phyloP scores from a whole-genome alignment of 1,140 invertebrate species.

The Limonius californicus region DNA sequence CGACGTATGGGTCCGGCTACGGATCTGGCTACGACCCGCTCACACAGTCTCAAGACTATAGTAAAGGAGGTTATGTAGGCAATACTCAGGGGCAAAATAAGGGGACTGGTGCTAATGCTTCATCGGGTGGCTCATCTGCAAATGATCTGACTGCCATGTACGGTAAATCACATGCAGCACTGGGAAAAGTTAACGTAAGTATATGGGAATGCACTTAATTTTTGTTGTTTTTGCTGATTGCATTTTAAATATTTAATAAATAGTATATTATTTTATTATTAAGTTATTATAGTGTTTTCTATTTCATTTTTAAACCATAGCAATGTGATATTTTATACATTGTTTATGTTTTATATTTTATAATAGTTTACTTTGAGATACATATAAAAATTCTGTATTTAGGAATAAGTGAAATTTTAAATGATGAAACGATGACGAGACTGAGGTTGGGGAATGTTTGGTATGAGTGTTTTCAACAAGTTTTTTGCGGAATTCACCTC shows the following conservation, averaged over 20 bases:
- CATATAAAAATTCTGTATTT: no score
- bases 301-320: not conserved
- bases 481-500: not conserved
- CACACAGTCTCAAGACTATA: constrained; percentile 57
- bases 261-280: not conserved
- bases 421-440: constrained; percentile 23
- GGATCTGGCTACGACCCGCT: constrained; percentile 64
- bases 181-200: constrained; percentile 71
- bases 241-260: no score
- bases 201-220: not conserved
- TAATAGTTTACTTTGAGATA: no score
- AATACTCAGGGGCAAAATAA: constrained; percentile 53
- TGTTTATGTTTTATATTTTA: not conserved
- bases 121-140: constrained; percentile 55
- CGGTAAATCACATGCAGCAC: constrained; percentile 67
- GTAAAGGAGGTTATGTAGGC: constrained; percentile 51
- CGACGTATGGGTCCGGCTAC: constrained; percentile 61
- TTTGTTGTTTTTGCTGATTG: no score
- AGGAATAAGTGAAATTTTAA: constrained; percentile 4
- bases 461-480: not conserved
- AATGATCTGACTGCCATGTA: constrained; percentile 68
- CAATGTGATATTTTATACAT: no score
- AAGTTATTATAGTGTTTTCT: not conserved
- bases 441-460: not conserved
- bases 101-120: constrained; percentile 53